Base-by-base conservation (phyloP, 2,113 vertebrate species). In the Poeciliopsis prolifica region DNA sequence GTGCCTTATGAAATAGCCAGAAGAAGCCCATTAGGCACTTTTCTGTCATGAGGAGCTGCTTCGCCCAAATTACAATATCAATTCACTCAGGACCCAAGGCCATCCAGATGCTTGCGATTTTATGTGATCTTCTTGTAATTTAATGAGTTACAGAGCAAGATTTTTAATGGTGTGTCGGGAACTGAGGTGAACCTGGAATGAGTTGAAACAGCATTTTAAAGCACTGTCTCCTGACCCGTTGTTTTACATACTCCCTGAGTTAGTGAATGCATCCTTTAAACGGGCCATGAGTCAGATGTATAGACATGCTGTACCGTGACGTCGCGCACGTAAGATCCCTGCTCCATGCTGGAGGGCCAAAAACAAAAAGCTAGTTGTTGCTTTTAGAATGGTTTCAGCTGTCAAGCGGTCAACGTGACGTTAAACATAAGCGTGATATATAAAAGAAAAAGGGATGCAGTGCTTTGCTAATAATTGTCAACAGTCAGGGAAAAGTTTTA, bases 101-200 rank as follows among this genome's bases (percentile, higher is more conserved):
- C 4, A 30, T 29, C 7, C 42, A 51, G 44, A 24, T 54, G 67
- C 28, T 33, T 54, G 24, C 14, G 26, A 26, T 44, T 44, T 67
- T 29, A 66, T 70, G 54, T 61, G 19, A 37, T 70, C 15, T 51
- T 68, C 15, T 60, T 37, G 29, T 35, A n/a, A 70, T 70, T 60
- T 60, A n/a, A 30, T 40, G 14, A 22, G 9, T 19, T 12, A 33
- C 24, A 66, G 42, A 7, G 11, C 19, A 8, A 14, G 28, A 30
- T 69, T 58, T 40, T 58, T 31, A 6, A 61, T 8, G 68, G 66
- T 24, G 29, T 6, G 5, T 40, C 13, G 11, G n/a, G 64, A 11
- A 22, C 22, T 6, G 12, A 58, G 44, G 51, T 11, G 51, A 58
- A 24, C 9, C 51, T 40, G 24, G 24, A 1, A 17, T 48, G 19